phyloP scores from a whole-genome alignment of 2,888 invertebrate genomes.

The Ernsta delagoae region DNA sequence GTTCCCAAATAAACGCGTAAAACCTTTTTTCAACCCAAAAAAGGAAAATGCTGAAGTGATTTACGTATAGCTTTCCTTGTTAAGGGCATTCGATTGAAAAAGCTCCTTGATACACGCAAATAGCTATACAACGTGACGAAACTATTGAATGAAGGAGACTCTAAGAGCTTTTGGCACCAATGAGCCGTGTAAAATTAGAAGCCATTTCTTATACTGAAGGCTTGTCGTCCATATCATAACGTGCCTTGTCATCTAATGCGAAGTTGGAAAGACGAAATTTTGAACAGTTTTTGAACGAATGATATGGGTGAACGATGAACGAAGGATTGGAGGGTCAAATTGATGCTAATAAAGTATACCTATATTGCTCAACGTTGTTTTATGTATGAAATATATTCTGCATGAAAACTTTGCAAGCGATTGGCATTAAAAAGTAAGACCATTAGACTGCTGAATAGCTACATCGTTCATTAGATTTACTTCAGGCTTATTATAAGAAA shows the following conservation, averaged over 20 bases:
- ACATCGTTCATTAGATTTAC: no score
- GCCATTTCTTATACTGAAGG: constrained; percentile 3
- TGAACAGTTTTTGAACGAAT: neutral
- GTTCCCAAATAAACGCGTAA: neutral
- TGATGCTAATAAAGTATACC: no score
- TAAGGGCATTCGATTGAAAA: constrained; percentile 61
- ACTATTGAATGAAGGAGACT: constrained; percentile 13
- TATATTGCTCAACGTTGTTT: no score
- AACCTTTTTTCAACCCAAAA: constrained; percentile 54
- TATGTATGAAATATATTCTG: no score
- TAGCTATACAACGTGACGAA: constrained; percentile 33
- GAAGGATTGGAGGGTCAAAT: no score
- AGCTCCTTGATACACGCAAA: constrained; percentile 36
- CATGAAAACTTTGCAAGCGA: no score
- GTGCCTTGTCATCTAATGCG: constrained; percentile 1
- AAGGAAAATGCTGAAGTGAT: constrained; percentile 61
- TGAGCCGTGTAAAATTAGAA: constrained; percentile 26
- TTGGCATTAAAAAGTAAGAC: no score
- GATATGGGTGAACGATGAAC: no score
- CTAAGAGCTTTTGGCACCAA: constrained; percentile 21
- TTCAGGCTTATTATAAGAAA: no score
- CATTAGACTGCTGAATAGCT: no score
- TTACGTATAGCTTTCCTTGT: constrained; percentile 71
- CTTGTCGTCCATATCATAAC: constrained; percentile 7
- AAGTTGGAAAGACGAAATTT: neutral